Base-by-base conservation (phyloP, 2,888 invertebrate genomes). In the Rotaria magnacalcarata region DNA sequence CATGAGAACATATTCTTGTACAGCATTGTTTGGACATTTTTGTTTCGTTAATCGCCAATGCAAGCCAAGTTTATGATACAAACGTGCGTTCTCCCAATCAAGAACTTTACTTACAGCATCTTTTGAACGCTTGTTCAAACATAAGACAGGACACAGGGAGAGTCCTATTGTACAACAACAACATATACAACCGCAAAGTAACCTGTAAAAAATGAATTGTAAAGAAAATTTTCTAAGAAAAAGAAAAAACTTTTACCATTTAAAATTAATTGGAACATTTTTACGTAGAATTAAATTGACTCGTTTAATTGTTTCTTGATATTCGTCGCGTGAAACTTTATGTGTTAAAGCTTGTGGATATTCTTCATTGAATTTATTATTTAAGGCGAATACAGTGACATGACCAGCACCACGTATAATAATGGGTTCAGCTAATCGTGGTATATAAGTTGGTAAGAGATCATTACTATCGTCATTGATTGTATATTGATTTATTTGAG, bases 121-220 rank as follows among this genome's bases (percentile, higher is more conserved):
- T 84, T 84, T 85, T 19, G 86, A 85, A 50, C 85, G 85, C 60
- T 86, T 86, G 60, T 86, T 86, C 16, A 86, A 56, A 50, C 60
- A 84, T 47, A 86, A 54, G 1, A 86, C 86, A 41, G 86, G 86
- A 50, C 85, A 56, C 41, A 86, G 47, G 56, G 86, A 86, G 41
- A 85, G 85, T 58, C 86, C 86, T 41, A 86, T 47, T 58, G 86
- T 86, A 84, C 86, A 86, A 27, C 86, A 86, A 75, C 86, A 86
- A 85, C 85, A 86, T n/a, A 86, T 85, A 56, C 85, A 86, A 75
- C 86, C 86, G 43, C 85, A 84, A 47, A 86, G 60, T 84, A 86
- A 60, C 80, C 80, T 80, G 6, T 24, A 67, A 27, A 2, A 67
- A 27, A 67, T 34, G 2, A 67, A 27, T 52, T 11, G 16, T 16